Base-by-base conservation (phyloP, 2,113 vertebrate species). In the Toxostoma redivivum region DNA sequence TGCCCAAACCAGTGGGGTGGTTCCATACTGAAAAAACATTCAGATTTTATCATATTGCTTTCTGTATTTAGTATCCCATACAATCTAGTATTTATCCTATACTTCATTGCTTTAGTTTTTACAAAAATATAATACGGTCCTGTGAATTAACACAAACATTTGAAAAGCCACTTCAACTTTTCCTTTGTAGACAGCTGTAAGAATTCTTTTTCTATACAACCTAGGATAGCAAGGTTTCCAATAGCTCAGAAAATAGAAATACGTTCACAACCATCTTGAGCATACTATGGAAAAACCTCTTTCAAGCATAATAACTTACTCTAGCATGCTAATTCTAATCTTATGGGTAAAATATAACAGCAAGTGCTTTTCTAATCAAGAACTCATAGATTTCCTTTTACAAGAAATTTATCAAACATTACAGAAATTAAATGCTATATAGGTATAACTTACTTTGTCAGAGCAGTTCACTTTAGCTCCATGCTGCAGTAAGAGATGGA, bases 401-500 rank as follows among this genome's bases (percentile, higher is more conserved):
- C 31, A 86, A 28, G 10, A 54, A 62, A 35, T 16, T 4, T 27
- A 88, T 33, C 35, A 73, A 47, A 62, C n/a, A 47, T 42, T 54
- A 65, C 21, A 47, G 44, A 53, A 38, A 25, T 17, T 22, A 56
- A 54, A 10, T 6, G 22, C 47, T 58, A 78, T 2, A 64, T 8
- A 57, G 50, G 42, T 21, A 11, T 45, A 86, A 81, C 98, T 95
- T 96, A 99, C 99, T 98, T 99, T 99, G 96, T 99, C 99, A 35
- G 99, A 99, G 96, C 99, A 99, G 98, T 99, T 99, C 97, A 99
- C 99, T 96, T 99, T 99, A 81, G 99, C 99, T 79, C 99, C 99
- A 28, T 99, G 94, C 65, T 98, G 98, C 89, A 99, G 97, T 57
- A 99, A 96, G 24, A 99, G 98, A 87, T 98, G 98, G 42, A 99